Base-by-base conservation (phyloP, 2,888 invertebrate genomes). In the Nudaria mundana region DNA sequence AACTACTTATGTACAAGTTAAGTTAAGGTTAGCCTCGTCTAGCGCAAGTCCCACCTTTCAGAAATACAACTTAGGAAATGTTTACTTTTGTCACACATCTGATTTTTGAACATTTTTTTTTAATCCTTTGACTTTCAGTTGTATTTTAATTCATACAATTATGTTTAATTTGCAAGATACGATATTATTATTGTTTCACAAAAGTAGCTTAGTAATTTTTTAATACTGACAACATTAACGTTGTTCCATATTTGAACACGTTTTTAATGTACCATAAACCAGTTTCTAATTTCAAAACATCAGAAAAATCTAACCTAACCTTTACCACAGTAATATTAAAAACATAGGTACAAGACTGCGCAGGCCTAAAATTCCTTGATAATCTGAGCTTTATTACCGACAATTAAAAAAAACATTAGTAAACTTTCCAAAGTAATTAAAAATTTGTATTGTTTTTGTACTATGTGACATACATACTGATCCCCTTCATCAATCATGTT, bases 1-100 rank as follows among this genome's bases (percentile, higher is more conserved):
- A n/a, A 57, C 63, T 67, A 66, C 62, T 68, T 72, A 71, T 69
- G 72, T 82, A 78, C 78, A 80, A 80, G 67, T 71, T 76, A 66
- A 57, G 54, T 69, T 76, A 73, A 67, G 66, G 53, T 61, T 62
- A 71, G 70, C 65, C 62, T 54, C 56, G 59, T 65, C 54, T 66
- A 65, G 69, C 66, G 62, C 66, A 71, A 65, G 52, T 69, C 80
- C 81, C 81, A 80, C 80, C 80, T 77, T 49, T 44, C 11, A 38
- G 44, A 32, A 46, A 53, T 44, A 56, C 46, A 54, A 31, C 37
- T 46, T 52, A 39, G 45, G 12, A 33, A 31, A 52, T 40, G 39
- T 51, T 54, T 49, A 51, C 45, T 37, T 15, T 30, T 25, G 31
- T 31, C 23, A 5, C 13, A 11, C 24, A 15, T 24, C 3, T 20